A percentile compares a stretch with the other conserved stretches of the same genome.
Evolutionary conservation across 2,113 vertebrate species (phyloP).

Genomic region (Rhagologus leucostigma): DNA sequence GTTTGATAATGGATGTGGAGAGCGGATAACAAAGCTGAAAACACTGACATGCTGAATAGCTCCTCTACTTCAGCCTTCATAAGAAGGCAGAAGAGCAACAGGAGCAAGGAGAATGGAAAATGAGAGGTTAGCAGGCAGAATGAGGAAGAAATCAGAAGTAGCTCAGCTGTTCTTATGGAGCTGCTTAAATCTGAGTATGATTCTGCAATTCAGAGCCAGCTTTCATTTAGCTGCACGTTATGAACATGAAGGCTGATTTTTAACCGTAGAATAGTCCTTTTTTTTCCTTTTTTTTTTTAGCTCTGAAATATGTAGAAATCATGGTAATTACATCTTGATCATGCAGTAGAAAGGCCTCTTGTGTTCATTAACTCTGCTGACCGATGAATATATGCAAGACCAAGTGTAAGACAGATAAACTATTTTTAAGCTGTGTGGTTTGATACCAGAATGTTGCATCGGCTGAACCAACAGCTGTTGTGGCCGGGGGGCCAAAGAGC

Average conservation of each 20-base stretch:
- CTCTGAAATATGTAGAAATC: not conserved
- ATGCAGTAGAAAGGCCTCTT: not conserved
- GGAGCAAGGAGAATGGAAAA: not conserved
- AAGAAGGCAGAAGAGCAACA: not conserved
- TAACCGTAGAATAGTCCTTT: not conserved
- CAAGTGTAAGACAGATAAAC: not conserved
- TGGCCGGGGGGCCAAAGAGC: too few species aligned
- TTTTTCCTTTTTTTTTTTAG: not conserved
- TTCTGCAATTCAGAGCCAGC: not conserved
- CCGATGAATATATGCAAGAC: not conserved
- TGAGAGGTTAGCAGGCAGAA: not conserved
- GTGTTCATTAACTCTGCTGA: not conserved
- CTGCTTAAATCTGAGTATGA: not conserved
- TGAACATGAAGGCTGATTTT: not conserved
- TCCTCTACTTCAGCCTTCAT: not conserved
- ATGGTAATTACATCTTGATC: not conserved
- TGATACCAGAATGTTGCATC: too few species aligned
- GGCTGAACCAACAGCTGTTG: too few species aligned
- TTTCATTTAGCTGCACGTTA: not conserved
- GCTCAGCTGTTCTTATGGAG: not conserved
- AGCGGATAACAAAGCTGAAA: not conserved
- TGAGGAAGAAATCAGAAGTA: not conserved
- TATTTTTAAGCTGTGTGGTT: not conserved
- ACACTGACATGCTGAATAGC: constrained; percentile 7
- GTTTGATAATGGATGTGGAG: constrained; percentile 24